phyloP scores from a whole-genome alignment of 2,888 invertebrate genomes.

The Sesia apiformis region DNA sequence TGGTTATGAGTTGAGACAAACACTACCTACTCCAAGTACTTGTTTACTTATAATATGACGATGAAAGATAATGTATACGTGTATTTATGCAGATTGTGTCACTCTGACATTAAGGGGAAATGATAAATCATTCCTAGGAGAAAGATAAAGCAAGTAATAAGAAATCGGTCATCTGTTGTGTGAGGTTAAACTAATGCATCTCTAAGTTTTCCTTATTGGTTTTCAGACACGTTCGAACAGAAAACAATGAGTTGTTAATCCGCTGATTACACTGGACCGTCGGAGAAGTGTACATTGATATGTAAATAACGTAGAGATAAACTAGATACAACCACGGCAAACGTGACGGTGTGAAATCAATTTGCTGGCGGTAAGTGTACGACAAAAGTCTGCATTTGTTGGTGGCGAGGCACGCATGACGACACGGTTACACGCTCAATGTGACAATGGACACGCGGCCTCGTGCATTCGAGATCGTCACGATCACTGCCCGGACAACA shows the following conservation, averaged over 20 bases:
- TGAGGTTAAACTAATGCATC: background rate
- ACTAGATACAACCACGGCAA: slow-evolving; percentile 14
- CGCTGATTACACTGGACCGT: slow-evolving; percentile 2
- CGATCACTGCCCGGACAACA: slow-evolving; percentile 29
- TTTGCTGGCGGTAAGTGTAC: slow-evolving; percentile 38
- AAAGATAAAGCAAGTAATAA: too few species aligned
- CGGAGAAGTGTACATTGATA: slow-evolving; percentile 19
- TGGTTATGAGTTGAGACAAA: too few species aligned
- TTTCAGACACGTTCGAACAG: background rate
- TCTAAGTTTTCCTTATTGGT: background rate
- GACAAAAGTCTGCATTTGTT: slow-evolving; percentile 40
- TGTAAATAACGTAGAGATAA: slow-evolving; percentile 39
- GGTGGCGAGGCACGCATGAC: slow-evolving; percentile 43
- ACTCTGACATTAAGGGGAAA: too few species aligned
- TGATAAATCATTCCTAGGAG: too few species aligned
- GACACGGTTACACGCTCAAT: slow-evolving; percentile 37
- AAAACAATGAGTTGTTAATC: slow-evolving; percentile 18
- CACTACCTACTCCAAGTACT: too few species aligned
- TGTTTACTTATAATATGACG: too few species aligned
- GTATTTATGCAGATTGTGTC: too few species aligned
- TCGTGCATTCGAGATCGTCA: slow-evolving; percentile 39
- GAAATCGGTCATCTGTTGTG: too few species aligned
- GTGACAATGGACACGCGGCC: slow-evolving; percentile 27
- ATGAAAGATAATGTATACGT: too few species aligned
- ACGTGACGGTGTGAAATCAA: slow-evolving; percentile 53